Conservation (phyloP, 2,113 vertebrate genomes). For the Podarcis cretensis region DNA sequence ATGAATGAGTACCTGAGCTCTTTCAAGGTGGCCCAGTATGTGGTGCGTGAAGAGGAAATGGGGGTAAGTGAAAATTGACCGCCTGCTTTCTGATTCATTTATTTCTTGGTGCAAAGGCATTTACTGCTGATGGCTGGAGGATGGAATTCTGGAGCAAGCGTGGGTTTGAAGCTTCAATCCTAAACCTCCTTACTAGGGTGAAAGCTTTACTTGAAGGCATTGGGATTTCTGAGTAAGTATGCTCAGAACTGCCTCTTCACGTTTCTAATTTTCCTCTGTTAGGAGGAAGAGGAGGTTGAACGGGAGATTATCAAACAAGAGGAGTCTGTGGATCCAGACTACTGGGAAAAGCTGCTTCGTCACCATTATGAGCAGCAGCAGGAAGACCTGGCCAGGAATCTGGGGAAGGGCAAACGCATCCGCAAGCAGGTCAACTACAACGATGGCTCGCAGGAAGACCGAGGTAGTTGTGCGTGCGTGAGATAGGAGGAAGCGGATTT, state of each 20-base stretch:
- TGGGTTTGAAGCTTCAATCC: neutral
- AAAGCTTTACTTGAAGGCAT: neutral
- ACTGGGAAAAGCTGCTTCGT: constrained; percentile 97
- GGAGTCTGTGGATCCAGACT: constrained; percentile 97
- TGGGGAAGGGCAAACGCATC: constrained; percentile 98
- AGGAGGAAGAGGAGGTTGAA: constrained; percentile 97
- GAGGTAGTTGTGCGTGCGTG: constrained; percentile 86
- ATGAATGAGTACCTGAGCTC: constrained; percentile 99
- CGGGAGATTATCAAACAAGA: constrained; percentile 98
- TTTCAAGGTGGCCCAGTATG: constrained; percentile 98
- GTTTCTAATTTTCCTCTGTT: constrained; percentile 39
- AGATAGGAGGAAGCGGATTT: constrained; percentile 51
- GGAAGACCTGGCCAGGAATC: constrained; percentile 94
- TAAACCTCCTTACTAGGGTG: neutral
- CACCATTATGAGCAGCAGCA: constrained; percentile 99
- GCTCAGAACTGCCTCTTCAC: neutral
- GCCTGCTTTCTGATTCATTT: neutral
- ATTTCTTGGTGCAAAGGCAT: neutral
- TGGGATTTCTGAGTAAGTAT: neutral
- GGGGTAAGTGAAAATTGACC: constrained; percentile 80
- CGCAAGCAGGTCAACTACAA: constrained; percentile 99
- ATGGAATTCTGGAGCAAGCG: neutral
- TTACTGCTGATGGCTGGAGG: neutral
- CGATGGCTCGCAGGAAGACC: constrained; percentile 97
- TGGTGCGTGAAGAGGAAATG: constrained; percentile 97